Evolutionary conservation across 2,888 invertebrate genomes (phyloP).

Genomic region (Tenthredo notha): DNA sequence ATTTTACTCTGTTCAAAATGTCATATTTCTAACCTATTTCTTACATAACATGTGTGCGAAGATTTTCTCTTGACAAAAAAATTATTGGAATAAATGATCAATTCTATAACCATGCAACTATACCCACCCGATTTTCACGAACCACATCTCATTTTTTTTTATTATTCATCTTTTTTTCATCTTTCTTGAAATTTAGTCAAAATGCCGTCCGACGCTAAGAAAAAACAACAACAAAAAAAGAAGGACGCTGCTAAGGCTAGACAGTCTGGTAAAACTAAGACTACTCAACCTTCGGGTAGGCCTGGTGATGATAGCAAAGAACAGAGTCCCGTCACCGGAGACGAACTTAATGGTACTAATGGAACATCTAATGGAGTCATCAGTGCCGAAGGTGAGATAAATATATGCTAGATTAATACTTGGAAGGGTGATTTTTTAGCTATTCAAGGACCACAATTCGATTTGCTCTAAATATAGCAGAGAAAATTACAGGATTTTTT

Average conservation of each 20-base stretch:
- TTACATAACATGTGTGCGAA: conserved; percentile 38
- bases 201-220: conserved; percentile 99
- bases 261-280: conserved; percentile 75
- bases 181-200: conserved; percentile 59
- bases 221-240: conserved; percentile 98
- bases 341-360: conserved; percentile 81
- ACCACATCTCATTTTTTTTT: conserved; percentile 15
- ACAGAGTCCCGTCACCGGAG: conserved; percentile 76
- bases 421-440: too few species aligned
- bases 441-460: too few species aligned
- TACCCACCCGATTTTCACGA: conserved; percentile 1
- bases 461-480: too few species aligned
- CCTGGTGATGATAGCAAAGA: conserved; percentile 80
- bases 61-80: conserved; percentile 5
- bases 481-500: background rate
- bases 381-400: conserved; percentile 85
- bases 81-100: conserved; percentile 28
- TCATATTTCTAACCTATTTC: conserved; percentile 41
- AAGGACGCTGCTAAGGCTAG: conserved; percentile 94
- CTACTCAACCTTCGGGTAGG: conserved; percentile 65
- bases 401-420: background rate
- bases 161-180: background rate
- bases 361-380: conserved; percentile 78
- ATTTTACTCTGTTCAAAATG: conserved; percentile 10
- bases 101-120: background rate